Evolutionary conservation across 2,888 invertebrate genomes (phyloP).

Genomic region (Pristionchus mayeri): DNA sequence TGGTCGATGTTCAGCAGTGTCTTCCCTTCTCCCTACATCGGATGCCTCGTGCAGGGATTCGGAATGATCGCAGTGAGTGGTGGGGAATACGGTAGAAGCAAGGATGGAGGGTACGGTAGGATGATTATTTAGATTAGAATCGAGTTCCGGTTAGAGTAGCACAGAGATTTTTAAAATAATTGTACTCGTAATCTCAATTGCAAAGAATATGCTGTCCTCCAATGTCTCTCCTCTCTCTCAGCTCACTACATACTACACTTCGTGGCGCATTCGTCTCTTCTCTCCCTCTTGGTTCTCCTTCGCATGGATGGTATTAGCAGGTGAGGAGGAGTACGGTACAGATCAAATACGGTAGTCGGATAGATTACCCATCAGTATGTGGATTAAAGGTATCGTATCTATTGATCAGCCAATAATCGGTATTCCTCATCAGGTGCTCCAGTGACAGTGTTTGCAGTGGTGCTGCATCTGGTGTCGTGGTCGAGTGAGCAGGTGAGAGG

Average conservation of each 20-base stretch:
- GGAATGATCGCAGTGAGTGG: conserved; percentile 12
- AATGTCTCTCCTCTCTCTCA: neutral
- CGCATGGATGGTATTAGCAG: conserved; percentile 4
- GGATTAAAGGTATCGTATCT: too few relatives aligned
- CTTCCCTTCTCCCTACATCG: neutral
- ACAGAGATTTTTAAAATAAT: too few relatives aligned
- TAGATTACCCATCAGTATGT: neutral
- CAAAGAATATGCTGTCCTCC: too few relatives aligned
- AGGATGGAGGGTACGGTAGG: too few relatives aligned
- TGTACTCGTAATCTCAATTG: too few relatives aligned
- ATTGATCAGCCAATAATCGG: neutral
- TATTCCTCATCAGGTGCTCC: neutral
- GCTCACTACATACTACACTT: neutral
- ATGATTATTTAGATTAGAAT: too few relatives aligned
- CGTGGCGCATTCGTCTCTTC: neutral
- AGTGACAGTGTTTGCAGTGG: neutral
- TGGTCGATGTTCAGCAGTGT: neutral
- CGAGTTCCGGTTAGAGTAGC: too few relatives aligned
- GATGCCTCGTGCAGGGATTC: conserved; percentile 15
- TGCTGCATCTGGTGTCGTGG: conserved; percentile 10
- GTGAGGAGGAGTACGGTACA: neutral
- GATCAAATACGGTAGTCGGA: neutral
- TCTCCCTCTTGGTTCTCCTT: conserved; percentile 27
- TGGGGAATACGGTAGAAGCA: neutral
- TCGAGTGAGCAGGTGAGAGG: conserved; percentile 17